These are phyloP conservation scores for Adineta ricciae DNA, from an alignment of 2,888 invertebrate species.

Conservation along the genomic window DNA sequence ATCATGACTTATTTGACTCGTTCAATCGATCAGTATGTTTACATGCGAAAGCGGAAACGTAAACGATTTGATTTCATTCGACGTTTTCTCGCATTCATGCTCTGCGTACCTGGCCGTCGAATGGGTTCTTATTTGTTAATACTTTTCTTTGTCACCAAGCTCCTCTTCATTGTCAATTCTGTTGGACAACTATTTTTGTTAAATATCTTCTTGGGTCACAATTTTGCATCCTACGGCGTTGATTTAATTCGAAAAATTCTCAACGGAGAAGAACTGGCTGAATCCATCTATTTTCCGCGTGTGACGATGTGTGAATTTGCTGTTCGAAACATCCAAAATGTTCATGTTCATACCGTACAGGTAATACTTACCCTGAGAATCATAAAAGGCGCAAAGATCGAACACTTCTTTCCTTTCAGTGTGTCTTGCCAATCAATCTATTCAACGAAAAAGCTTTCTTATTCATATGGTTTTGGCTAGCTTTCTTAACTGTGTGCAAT, in stretches of 20 bases:
- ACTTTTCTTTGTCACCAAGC: constrained; percentile 31
- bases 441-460: constrained; percentile 34
- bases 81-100: constrained; percentile 2
- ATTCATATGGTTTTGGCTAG: constrained; percentile 34
- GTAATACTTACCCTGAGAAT: neutral
- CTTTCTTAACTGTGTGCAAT: constrained; percentile 33
- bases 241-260: constrained; percentile 32
- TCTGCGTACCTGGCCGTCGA: constrained; percentile 25
- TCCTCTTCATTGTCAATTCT: constrained; percentile 31
- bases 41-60: constrained; percentile 24
- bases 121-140: constrained; percentile 30
- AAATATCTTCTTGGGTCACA: constrained; percentile 32
- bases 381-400: too few relatives aligned
- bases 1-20: constrained; percentile 33
- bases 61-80: constrained; percentile 22
- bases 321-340: constrained; percentile 31
- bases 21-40: constrained; percentile 32
- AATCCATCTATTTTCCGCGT: constrained; percentile 33
- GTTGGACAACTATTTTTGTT: constrained; percentile 33
- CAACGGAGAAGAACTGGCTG: constrained; percentile 29
- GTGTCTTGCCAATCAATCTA: constrained; percentile 32
- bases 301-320: constrained; percentile 34
- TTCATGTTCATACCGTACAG: constrained; percentile 32
- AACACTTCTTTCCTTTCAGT: neutral
- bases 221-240: constrained; percentile 31